Percentiles rank a stretch among this genome's conserved stretches.
Evolutionary conservation across 2,888 invertebrate species (phyloP).

Genomic region (Morpho achilles): DNA sequence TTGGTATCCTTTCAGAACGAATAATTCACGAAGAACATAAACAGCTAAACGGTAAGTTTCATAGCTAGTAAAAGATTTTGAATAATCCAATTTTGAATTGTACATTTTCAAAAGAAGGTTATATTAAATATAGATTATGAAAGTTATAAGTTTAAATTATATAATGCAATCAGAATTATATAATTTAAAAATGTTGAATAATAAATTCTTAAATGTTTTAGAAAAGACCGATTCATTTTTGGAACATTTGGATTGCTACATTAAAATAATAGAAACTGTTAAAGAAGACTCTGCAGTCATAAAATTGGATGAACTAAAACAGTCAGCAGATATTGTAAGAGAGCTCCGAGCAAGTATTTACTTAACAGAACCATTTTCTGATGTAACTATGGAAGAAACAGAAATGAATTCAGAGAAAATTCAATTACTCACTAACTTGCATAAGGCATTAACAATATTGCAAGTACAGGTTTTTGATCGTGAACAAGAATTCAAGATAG

Average conservation of each 20-base stretch:
- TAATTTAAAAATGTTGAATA: not conserved
- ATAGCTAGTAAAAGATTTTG: conserved; percentile 2
- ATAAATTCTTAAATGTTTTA: conserved; percentile 37
- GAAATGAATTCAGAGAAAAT: conserved; percentile 33
- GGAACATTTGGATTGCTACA: conserved; percentile 54
- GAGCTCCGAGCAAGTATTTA: conserved; percentile 46
- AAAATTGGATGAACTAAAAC: conserved; percentile 46
- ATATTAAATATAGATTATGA: too few species aligned
- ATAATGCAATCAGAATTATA: too few species aligned
- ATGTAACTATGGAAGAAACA: conserved; percentile 19
- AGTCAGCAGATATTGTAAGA: conserved; percentile 47
- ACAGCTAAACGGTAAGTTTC: conserved; percentile 46
- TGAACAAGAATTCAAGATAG: conserved; percentile 36
- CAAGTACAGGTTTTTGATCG: conserved; percentile 46
- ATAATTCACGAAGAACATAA: conserved; percentile 29
- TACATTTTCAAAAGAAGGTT: not conserved
- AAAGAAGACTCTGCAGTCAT: conserved; percentile 53
- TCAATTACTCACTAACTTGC: conserved; percentile 44
- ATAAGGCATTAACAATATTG: conserved; percentile 43
- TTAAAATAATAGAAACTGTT: conserved; percentile 56
- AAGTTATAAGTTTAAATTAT: too few species aligned
- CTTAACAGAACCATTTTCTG: conserved; percentile 25
- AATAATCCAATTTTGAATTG: not conserved
- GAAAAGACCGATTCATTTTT: conserved; percentile 42
- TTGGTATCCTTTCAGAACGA: conserved; percentile 39